Base-by-base conservation (phyloP, 35 echinoderm and acorn worm genomes). In the Diadema setosum region DNA sequence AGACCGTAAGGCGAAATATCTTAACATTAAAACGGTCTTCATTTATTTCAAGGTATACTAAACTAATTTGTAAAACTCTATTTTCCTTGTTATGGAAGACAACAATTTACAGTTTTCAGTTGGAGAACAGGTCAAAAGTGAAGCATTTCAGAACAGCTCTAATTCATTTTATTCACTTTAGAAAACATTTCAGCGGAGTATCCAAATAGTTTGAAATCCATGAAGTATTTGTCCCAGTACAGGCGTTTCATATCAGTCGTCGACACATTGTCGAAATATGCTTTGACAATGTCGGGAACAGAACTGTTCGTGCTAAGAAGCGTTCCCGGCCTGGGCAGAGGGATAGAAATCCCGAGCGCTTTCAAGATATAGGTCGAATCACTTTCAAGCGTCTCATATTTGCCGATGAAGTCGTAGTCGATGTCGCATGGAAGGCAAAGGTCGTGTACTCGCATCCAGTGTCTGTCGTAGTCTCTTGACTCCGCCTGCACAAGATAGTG, bases 191-290 rank as follows among this genome's bases (percentile, higher is more conserved):
- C 35, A 42, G n/a, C 35, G 11, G 39, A 7, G 25, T 94, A 94
- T 6, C 82, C 82, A 81, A 94, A 94, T 49, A 94, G 33, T 43
- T 94, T 70, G 86, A 90, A 94, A 42, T 94, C 92, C 27, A 37
- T 82, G 14, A 41, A 16, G 45, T 85, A 94, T 43, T 55, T 21
- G 37, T 26, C 42, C 26, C 70, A 0, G 65, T 90, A 93, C 24
- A 94, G 49, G 34, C 76, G 41, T 11, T 42, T 59, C 26, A 94
- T 9, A 24, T 90, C 58, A 4, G 11, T 4, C 3, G 45, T 27
- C 26, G 92, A 50, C 33, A 94, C 73, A 5, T 36, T 84, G 1
- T 56, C 18, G 58, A 85, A 94, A 44, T 85, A 82, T 29, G 20
- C 45, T 20, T 83, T 58, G 37, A 84, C 56, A 46, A 89, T 48